Evolutionary conservation across 2,113 vertebrate genomes (phyloP), one percentile per base, ranked within the genome.

Genomic region (Notarius quadriscutis): DNA sequence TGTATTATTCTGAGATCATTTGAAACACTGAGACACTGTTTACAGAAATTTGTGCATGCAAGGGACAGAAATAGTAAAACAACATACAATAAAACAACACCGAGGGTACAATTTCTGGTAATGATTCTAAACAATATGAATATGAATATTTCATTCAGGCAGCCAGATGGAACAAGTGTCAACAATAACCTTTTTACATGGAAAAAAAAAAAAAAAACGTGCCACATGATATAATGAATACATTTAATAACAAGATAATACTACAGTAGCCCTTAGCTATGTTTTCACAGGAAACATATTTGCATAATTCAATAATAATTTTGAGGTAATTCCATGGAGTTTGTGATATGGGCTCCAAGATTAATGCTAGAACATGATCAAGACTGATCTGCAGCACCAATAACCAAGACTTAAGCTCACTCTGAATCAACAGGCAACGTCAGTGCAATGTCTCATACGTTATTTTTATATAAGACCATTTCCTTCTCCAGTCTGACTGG

Each of bases 81-180:
- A 60, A 34, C 53, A 80, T 80, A 58, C 57, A 81, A 48, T 62
- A 81, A 62, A 62, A 81, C 4, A 22, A 62, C 79, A 81, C 30
- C 79, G 25, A 62, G 18, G 55, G 79, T 60, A 11, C 57, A 60
- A 81, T 81, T 81, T 81, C 27, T 62, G 20, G 30, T 81, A 60
- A 81, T 81, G 79, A 60, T 10, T 41, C 79, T 11, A 60, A 81
- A 62, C 79, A 81, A 62, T 48, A 81, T 14, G 51, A 80, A 80
- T 30, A 80, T 80, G 30, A 81, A 81, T 81, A 81, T 81, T 81
- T 81, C 1, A 81, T 81, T 48, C 9, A 62, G 57, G 30, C 30
- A 81, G 57, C 30, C 79, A 81, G 79, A 62, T 48, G 30, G 79
- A 81, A 62, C 30, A 30, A 14, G 57, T 41, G 25, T 6, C 30